Evolutionary conservation across 2,113 vertebrate species (phyloP).

Genomic region (Coracopsis vasa): DNA sequence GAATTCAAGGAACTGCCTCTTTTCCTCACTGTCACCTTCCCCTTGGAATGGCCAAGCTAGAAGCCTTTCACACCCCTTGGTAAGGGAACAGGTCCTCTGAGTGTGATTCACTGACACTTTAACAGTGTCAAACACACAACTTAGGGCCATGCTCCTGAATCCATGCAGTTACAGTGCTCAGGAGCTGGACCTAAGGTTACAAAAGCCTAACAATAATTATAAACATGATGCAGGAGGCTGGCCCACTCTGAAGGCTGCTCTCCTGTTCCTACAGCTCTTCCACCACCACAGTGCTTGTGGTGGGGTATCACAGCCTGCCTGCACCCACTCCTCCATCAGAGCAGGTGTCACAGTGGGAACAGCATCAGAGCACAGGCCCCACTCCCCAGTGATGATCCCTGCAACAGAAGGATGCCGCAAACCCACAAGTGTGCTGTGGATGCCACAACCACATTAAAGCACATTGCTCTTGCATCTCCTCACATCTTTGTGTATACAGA

Average conservation of each 20-base stretch:
- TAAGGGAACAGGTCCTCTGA: not conserved
- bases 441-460: not conserved
- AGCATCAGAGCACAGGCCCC: not conserved
- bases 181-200: not conserved
- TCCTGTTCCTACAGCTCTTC: not conserved
- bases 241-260: accelerated
- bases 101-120: not conserved
- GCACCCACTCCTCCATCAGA: no score
- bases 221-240: accelerated
- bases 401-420: not conserved
- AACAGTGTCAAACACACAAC: accelerated
- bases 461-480: not conserved
- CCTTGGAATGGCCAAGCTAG: not conserved
- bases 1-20: not conserved
- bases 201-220: not conserved
- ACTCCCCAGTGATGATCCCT: not conserved
- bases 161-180: accelerated
- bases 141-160: not conserved
- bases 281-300: accelerated
- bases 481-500: not conserved
- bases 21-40: accelerated
- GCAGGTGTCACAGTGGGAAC: accelerated
- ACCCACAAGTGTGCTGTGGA: not conserved
- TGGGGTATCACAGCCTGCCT: not conserved
- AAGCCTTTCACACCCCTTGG: not conserved